These are phyloP conservation scores for Scaptomyza tumidula DNA, from an alignment of 2,888 invertebrate species.

Conservation along the genomic window DNA sequence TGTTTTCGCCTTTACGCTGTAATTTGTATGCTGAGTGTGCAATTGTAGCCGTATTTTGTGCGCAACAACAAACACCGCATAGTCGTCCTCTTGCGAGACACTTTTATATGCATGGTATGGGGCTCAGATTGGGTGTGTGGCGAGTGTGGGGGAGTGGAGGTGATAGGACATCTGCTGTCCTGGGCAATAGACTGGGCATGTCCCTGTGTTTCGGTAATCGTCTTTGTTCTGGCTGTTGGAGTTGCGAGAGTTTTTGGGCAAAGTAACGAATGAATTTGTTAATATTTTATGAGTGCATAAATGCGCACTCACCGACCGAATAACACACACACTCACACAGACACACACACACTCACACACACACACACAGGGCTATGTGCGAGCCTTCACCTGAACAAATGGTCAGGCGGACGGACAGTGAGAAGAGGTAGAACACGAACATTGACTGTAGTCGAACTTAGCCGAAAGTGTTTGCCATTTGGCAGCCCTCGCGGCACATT, in stretches of 20 bases:
- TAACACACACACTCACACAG: conserved; percentile 6
- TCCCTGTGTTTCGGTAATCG: conserved; percentile 59
- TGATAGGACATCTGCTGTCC: conserved; percentile 62
- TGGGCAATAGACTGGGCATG: conserved; percentile 35
- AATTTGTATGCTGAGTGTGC: conserved; percentile 80
- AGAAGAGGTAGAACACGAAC: conserved; percentile 2
- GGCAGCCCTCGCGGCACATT: conserved; percentile 82
- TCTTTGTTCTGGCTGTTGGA: conserved; percentile 68
- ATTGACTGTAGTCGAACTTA: conserved; percentile 29
- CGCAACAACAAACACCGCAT: conserved; percentile 43
- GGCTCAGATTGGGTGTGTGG: conserved; percentile 10
- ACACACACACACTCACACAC: conserved; percentile 9
- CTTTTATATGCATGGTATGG: conserved; percentile 68
- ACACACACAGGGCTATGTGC: conserved; percentile 6
- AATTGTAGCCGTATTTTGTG: conserved; percentile 75
- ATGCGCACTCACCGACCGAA: conserved; percentile 72
- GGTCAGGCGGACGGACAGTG: neutral
- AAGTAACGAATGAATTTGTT: conserved; percentile 83
- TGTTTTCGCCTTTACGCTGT: conserved; percentile 76
- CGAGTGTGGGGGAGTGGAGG: neutral
- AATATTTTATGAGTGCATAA: conserved; percentile 83
- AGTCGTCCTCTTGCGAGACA: conserved; percentile 63
- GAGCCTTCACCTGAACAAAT: conserved; percentile 32
- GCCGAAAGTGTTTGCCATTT: conserved; percentile 78
- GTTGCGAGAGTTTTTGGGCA: conserved; percentile 73